Evolutionary conservation across 2,888 invertebrate genomes (phyloP), one percentile per base, ranked within the genome.

Genomic region (Sisyra terminalis): DNA sequence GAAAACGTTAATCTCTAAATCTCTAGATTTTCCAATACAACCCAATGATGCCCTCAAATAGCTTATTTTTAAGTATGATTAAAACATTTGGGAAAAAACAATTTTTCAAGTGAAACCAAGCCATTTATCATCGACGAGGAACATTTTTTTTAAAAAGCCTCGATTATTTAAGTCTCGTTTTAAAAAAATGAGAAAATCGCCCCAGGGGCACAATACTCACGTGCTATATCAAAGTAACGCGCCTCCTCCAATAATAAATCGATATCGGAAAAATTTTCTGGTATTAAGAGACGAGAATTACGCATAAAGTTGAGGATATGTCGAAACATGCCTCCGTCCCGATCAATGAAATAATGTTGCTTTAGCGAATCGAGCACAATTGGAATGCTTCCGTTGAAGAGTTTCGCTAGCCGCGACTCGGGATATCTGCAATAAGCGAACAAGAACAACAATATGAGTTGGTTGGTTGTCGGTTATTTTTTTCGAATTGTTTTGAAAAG

Each of bases 271-370:
- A 94, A 96, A 60, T 86, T 79, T 16, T 81, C 79, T 0, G 94
- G 89, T 52, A 96, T 75, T 47, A 89, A 67, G 42, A 94, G 73
- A 53, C 82, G 77, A 46, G 87, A 85, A 61, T 92, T 88, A 54
- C 97, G 75, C 73, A 98, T 78, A 63, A 88, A 98, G 68, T 96
- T 96, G 48, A 98, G 73, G 55, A 98, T 89, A 62, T 97, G 93
- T 15, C 96, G 77, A 67, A 98, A 98, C 84, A 94, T 89, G 50
- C 85, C 87, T 3, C 97, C 96, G 59, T 98, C 97, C 39, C 97
- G 75, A 67, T 98, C 97, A 54, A 98, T 93, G 68, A 97, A 98
- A 64, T 97, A 97, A 61, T 98, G 94, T 59, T 96, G 96, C 64
- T 96, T 96, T 51, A 96, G 65, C 3, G 88, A 89, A 61, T 96